phyloP scores from a whole-genome alignment of 1,140 invertebrate species.

The Pseudomyrmex pallidus region DNA sequence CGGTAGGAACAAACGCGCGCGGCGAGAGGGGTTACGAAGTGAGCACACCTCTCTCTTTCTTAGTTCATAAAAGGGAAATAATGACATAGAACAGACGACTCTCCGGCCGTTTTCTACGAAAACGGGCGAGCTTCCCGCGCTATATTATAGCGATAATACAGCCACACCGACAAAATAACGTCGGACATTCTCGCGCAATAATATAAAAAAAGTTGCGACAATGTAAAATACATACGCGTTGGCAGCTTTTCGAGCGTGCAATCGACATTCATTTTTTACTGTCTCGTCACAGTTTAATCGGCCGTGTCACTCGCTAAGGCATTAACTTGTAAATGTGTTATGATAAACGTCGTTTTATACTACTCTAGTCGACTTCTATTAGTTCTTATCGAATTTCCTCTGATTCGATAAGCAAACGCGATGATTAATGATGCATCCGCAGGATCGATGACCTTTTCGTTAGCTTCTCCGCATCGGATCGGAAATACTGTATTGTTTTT shows the following conservation, averaged over 20 bases:
- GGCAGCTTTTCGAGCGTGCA: constrained; percentile 34
- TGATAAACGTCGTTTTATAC: constrained; percentile 8
- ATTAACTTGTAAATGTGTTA: constrained; percentile 35
- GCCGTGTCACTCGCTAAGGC: constrained; percentile 35
- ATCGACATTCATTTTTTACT: constrained; percentile 50
- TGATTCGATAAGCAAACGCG: background rate
- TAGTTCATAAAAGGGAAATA: constrained; percentile 53
- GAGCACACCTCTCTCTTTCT: constrained; percentile 48
- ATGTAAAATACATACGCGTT: background rate
- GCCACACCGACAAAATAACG: background rate
- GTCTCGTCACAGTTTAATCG: constrained; percentile 38
- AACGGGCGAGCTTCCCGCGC: constrained; percentile 19
- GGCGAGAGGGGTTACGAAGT: constrained; percentile 42
- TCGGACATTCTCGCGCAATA: constrained; percentile 14
- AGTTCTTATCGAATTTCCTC: background rate
- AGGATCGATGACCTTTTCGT: background rate
- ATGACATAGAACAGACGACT: constrained; percentile 38
- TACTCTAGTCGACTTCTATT: constrained; percentile 13
- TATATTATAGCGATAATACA: constrained; percentile 39
- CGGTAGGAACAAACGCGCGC: constrained; percentile 39
- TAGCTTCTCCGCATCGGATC: background rate
- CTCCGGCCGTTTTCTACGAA: constrained; percentile 42
- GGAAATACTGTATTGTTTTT: constrained; percentile 39
- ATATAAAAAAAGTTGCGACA: constrained; percentile 33
- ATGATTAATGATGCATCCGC: background rate